These are phyloP conservation scores for Peromyscus melanophrys DNA, from an alignment of 2,797 vertebrate genomes.

Conservation along the genomic window DNA sequence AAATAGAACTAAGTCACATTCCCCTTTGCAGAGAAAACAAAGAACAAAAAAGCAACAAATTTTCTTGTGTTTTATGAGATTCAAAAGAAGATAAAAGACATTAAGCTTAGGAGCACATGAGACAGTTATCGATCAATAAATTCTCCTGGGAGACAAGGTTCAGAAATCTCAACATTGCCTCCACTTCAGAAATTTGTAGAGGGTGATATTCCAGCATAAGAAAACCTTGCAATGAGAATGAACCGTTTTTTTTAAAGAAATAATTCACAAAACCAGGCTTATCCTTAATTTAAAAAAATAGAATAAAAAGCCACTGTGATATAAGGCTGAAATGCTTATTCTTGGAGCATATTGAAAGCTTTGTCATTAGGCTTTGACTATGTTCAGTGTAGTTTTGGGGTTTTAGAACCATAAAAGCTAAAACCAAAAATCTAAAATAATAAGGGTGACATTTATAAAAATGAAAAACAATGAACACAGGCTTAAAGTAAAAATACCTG, in stretches of 20 bases:
- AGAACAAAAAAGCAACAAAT: not conserved
- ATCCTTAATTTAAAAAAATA: not conserved
- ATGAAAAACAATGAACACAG: not conserved
- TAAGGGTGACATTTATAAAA: conserved; percentile 23
- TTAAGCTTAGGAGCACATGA: not conserved
- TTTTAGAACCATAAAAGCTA: not conserved
- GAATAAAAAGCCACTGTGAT: not conserved
- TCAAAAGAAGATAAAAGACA: not conserved
- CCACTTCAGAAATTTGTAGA: conserved; percentile 19
- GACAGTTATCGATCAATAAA: not conserved
- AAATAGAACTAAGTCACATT: conserved; percentile 21
- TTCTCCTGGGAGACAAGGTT: not conserved
- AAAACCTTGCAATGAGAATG: not conserved
- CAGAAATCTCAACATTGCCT: not conserved
- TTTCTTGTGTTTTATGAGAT: not conserved
- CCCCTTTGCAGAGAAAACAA: not conserved
- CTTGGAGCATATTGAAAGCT: not conserved
- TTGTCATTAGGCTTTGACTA: not conserved
- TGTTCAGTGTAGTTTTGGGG: not conserved
- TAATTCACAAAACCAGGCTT: not conserved
- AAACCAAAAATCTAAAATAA: conserved; percentile 47
- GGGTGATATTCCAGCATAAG: not conserved
- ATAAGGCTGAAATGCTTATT: not conserved
- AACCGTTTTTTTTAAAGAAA: not conserved
- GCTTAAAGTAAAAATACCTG: conserved; percentile 7